These are phyloP conservation scores for Harpia harpyja DNA, from an alignment of 2,797 vertebrate genomes.

Conservation along the genomic window DNA sequence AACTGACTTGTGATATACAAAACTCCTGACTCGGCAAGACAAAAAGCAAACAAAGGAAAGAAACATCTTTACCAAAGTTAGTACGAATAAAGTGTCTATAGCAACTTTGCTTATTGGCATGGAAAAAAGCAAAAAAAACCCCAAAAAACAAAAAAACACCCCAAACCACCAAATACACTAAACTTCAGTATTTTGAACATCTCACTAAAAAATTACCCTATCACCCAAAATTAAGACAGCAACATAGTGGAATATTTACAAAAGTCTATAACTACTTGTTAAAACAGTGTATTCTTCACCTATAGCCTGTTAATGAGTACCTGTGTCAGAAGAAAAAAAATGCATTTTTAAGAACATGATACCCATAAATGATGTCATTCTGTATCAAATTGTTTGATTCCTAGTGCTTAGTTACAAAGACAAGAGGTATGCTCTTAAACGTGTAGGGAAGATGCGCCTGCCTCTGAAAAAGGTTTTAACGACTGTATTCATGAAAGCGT, in stretches of 20 bases:
- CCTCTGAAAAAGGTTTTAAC: neutral
- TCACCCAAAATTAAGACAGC: neutral
- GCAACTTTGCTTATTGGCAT: neutral
- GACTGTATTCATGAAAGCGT: neutral
- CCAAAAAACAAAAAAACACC: no score
- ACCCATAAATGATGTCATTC: neutral
- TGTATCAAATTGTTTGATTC: neutral
- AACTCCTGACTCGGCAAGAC: slow-evolving; percentile 7
- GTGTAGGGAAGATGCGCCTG: neutral
- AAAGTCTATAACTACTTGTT: neutral
- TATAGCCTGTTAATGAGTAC: neutral
- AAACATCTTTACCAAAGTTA: neutral
- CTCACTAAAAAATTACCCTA: neutral
- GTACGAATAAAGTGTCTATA: neutral
- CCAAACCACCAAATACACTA: neutral
- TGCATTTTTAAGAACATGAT: fast-evolving
- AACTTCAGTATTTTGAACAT: neutral
- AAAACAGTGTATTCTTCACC: neutral
- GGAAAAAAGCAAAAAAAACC: neutral
- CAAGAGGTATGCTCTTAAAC: neutral
- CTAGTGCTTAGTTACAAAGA: neutral
- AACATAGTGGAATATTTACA: neutral
- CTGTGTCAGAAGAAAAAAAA: neutral
- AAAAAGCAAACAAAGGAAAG: neutral
- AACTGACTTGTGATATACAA: neutral